Evolutionary conservation across 2,797 vertebrate species (phyloP), one percentile per base, ranked within the genome.

Genomic region (Pseudomugil tenellus): DNA sequence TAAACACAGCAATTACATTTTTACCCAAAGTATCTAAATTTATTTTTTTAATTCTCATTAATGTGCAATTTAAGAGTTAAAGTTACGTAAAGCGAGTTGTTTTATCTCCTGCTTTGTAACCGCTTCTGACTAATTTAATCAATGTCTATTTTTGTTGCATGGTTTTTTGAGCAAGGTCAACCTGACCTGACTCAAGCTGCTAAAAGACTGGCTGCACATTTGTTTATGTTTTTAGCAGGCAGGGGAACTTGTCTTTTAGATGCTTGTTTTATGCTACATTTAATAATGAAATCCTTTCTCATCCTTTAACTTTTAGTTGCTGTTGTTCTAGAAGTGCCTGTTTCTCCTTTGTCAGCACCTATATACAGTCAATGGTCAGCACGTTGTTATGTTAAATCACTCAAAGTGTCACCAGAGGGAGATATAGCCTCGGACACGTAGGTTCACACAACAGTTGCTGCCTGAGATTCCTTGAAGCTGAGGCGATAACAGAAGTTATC

Each of bases 321-420:
- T 52, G 26, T 6, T 32, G 6, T 25, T 54, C 1, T 17, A 19
- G 6, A 29, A 52, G 28, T 1, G 3, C 1, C 1, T 7, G 1
- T 13, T 34, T 0, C 13, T 6, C 4, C 4, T 52, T 21, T 13
- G 2, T 26, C 25, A 29, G 25, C n/a, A n/a, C n/a, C n/a, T n/a
- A n/a, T n/a, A n/a, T n/a, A n/a, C n/a, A n/a, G n/a, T n/a, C n/a
- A n/a, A n/a, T n/a, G n/a, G n/a, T n/a, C n/a, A n/a, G n/a, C 6
- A 34, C 0, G 4, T 52, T 35, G 2, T 19, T n/a, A 31, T 3
- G 2, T 62, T 14, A 39, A 70, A 46, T 71, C 19, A 13, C 56
- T 31, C 26, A 52, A 23, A 21, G 2, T 32, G 54, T 51, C 88
- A 89, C 57, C 64, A 86, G 88, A 72, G 80, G 84, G 86, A 41